phyloP scores from a whole-genome alignment of 2,797 vertebrate species.

The Helarctos malayanus region DNA sequence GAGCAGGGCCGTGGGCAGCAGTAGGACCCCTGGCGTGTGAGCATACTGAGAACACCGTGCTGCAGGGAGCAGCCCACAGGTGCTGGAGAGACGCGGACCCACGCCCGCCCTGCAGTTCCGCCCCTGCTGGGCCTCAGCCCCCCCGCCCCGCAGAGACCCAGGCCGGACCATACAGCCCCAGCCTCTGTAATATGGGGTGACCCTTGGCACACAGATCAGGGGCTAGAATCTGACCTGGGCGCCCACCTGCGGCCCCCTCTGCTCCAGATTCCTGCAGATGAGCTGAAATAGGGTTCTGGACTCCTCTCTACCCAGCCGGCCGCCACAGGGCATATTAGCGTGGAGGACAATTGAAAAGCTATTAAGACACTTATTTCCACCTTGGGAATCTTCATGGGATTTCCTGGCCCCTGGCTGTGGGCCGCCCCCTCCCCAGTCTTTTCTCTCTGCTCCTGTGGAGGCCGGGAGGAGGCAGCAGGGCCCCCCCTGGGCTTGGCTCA shows the following conservation, averaged over 20 bases:
- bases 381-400: not conserved
- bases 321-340: accelerated
- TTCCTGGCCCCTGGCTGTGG: not conserved
- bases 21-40: not conserved
- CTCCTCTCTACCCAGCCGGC: not conserved
- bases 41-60: accelerated
- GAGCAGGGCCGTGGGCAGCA: not conserved
- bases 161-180: accelerated
- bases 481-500: not conserved
- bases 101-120: not conserved
- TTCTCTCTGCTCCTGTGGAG: not conserved
- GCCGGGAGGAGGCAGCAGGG: not conserved
- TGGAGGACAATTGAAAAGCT: not conserved
- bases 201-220: accelerated
- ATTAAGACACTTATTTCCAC: not conserved
- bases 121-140: not conserved
- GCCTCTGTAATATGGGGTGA: not conserved
- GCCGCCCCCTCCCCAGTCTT: not conserved
- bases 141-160: accelerated
- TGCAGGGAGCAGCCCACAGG: not conserved
- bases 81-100: not conserved
- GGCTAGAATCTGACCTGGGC: not conserved
- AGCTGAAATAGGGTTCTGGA: not conserved
- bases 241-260: accelerated
- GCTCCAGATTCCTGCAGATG: not conserved